Evolutionary conservation across 2,113 vertebrate genomes (phyloP).

Genomic region (Meleagris gallopavo): DNA sequence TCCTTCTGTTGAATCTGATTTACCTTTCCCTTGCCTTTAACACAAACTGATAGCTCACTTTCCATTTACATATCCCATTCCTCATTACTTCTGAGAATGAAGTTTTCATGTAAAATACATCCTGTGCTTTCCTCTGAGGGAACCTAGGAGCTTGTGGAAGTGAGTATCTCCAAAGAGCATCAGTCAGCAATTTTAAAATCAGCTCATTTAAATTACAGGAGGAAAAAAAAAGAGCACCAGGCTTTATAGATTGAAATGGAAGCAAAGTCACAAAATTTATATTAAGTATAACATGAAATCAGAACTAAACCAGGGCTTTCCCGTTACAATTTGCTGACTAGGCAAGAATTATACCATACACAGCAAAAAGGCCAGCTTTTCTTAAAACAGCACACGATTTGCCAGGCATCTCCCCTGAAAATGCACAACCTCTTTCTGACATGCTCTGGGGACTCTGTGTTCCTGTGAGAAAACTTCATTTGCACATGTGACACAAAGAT

Average conservation of each 20-base stretch:
- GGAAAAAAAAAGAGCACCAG: neutral
- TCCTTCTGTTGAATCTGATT: neutral
- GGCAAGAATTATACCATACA: neutral
- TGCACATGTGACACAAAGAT: neutral
- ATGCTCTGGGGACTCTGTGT: neutral
- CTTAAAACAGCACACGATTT: neutral
- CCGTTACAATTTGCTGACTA: neutral
- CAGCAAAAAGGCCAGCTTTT: neutral
- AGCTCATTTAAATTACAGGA: neutral
- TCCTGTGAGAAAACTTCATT: neutral
- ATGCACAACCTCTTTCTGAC: neutral
- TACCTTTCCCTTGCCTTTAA: neutral
- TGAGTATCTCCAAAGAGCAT: neutral
- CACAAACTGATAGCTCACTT: neutral
- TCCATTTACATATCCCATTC: neutral
- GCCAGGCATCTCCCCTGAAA: neutral
- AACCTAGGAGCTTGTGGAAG: neutral
- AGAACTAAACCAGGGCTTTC: neutral
- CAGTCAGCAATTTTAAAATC: slow-evolving; percentile 16
- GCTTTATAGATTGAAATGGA: neutral
- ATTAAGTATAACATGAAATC: neutral
- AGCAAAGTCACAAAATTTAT: neutral
- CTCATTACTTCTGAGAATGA: neutral
- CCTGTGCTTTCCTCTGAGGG: neutral
- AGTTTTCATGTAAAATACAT: neutral